Conservation (phyloP, 2,888 invertebrate species). For the Galerucella pusilla region DNA sequence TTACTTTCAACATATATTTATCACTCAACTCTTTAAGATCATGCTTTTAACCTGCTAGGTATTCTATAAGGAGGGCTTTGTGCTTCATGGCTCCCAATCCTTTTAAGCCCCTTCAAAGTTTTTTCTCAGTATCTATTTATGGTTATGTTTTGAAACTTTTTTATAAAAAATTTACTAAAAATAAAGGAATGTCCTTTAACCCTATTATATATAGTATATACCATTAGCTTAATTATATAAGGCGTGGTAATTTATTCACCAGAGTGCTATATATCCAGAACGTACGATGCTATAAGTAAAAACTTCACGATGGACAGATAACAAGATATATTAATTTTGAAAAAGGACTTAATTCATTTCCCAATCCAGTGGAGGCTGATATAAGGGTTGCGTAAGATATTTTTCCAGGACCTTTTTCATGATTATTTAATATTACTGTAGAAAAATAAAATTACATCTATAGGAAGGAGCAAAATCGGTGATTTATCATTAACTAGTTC, state of each 20-base stretch:
- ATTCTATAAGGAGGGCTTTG: too few relatives aligned
- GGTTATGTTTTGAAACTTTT: too few relatives aligned
- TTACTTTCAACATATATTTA: too few relatives aligned
- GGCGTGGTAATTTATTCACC: constrained; percentile 43
- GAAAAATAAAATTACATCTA: too few relatives aligned
- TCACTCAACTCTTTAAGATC: too few relatives aligned
- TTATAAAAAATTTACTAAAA: neutral
- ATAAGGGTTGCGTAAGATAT: too few relatives aligned
- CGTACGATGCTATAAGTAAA: constrained; percentile 25
- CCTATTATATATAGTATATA: neutral
- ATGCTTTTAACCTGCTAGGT: too few relatives aligned
- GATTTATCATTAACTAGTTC: constrained; percentile 41
- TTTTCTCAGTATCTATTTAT: too few relatives aligned
- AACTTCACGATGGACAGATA: constrained; percentile 30
- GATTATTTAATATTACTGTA: too few relatives aligned
- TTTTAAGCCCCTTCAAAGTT: too few relatives aligned
- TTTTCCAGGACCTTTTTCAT: too few relatives aligned
- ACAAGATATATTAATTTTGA: constrained; percentile 30
- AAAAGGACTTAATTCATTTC: constrained; percentile 7
- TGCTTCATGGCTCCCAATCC: too few relatives aligned
- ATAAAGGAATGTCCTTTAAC: neutral
- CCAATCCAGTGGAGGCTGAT: neutral
- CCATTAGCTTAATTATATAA: constrained; percentile 44
- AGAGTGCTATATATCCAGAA: constrained; percentile 32
- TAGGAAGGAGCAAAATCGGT: constrained; percentile 11